These are phyloP conservation scores for Arrhamphus sclerolepis DNA, from an alignment of 2,797 vertebrate species.

Conservation along the genomic window DNA sequence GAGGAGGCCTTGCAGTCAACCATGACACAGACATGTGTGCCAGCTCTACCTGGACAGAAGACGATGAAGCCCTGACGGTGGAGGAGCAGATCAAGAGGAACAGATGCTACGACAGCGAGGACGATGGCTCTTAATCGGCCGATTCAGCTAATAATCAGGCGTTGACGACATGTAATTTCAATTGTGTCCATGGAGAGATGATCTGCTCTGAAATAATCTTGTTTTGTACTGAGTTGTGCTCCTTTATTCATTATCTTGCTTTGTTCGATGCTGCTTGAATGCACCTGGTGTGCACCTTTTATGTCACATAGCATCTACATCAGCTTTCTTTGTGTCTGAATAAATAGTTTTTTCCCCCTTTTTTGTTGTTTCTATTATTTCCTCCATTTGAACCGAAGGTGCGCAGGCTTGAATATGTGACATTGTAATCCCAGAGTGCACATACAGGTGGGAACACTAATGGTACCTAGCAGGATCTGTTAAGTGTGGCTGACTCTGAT, in stretches of 20 bases:
- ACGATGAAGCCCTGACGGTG: slow-evolving; percentile 70
- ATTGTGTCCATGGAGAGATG: slow-evolving; percentile 80
- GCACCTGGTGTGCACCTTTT: slow-evolving; percentile 84
- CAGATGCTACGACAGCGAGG: slow-evolving; percentile 81
- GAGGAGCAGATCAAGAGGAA: slow-evolving; percentile 88
- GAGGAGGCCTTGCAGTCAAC: slow-evolving; percentile 44
- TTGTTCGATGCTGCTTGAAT: slow-evolving; percentile 70
- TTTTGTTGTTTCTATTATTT: slow-evolving; percentile 48
- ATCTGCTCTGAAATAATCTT: slow-evolving; percentile 63
- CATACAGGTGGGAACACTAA: too few relatives aligned
- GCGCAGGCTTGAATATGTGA: slow-evolving; percentile 14
- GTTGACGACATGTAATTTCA: slow-evolving; percentile 37
- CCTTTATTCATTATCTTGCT: slow-evolving; percentile 59
- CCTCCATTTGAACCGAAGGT: slow-evolving; percentile 70
- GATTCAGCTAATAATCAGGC: slow-evolving; percentile 31
- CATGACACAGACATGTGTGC: slow-evolving; percentile 17
- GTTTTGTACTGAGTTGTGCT: slow-evolving; percentile 70
- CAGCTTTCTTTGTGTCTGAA: slow-evolving; percentile 57
- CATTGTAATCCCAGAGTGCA: background rate
- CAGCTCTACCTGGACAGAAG: slow-evolving; percentile 55
- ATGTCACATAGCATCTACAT: slow-evolving; percentile 52
- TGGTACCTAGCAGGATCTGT: too few relatives aligned
- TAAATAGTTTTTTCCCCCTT: slow-evolving; percentile 41
- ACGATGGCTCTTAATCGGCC: slow-evolving; percentile 52
- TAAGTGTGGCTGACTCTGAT: slow-evolving; percentile 11